Base-by-base conservation (phyloP, 2,113 vertebrate species). In the Penelope pileata region DNA sequence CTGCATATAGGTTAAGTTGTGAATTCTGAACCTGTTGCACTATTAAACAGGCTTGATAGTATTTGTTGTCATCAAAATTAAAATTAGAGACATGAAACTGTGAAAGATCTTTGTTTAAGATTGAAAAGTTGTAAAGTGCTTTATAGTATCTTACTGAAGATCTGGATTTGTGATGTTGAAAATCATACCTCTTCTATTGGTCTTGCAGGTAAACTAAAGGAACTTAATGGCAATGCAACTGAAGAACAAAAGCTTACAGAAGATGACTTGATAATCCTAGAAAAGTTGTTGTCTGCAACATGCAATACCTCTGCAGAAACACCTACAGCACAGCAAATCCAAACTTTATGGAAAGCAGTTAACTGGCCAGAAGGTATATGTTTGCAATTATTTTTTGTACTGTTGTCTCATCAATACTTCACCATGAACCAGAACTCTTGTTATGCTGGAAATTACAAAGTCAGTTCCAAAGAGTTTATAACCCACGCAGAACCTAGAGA, bases 281-380 rank as follows among this genome's bases (percentile, higher is more conserved):
- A 99, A 92, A 98, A 97, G 77, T 97, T 99, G 60, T 58, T 99
- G 47, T 91, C 94, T 43, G 83, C 97, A 42, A 97, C 98, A 27
- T 98, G 98, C 83, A 98, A 97, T 78, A 93, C 91, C 10, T 97
- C 97, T 73, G 81, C 96, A 15, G 98, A 98, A 94, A 97, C 96
- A 78, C 98, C 98, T 48, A 99, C 98, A 16, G 95, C 97, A 48
- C 98, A 99, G 64, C 98, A 99, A 79, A 97, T 99, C 88, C 97
- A 98, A 95, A 96, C 98, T 77, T 98, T 99, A 43, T 99, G 99
- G 99, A 99, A 98, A 96, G 98, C 99, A 47, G 84, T 98, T 80
- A 99, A 99, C 91, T 99, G 99, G 99, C 99, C 99, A 92, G 98
- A 99, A 98, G 98, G 98, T 98, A 98, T 32, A 50, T 12, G 27